Conservation (phyloP, 2,113 vertebrate species). For the Dromiciops gliroides region DNA sequence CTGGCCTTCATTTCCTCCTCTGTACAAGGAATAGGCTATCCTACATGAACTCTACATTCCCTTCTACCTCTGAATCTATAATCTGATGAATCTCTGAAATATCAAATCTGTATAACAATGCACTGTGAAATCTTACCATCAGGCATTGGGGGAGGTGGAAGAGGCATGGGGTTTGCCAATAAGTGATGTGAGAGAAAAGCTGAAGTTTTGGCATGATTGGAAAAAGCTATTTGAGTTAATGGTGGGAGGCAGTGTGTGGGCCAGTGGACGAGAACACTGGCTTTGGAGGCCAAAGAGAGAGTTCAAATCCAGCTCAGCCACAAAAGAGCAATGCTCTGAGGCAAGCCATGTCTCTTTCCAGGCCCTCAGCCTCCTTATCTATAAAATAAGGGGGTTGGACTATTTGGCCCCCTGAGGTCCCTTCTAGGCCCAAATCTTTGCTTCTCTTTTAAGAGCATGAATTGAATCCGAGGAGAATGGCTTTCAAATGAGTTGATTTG, state of each 20-base stretch:
- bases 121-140: slow-evolving; percentile 26
- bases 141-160: neutral
- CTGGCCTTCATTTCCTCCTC: neutral
- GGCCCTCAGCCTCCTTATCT: neutral
- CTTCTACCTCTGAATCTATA: neutral
- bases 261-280: neutral
- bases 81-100: neutral
- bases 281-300: neutral
- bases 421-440: neutral
- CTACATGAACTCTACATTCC: neutral
- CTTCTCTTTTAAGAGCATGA: slow-evolving; percentile 48
- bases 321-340: neutral
- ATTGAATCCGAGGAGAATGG: neutral
- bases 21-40: neutral
- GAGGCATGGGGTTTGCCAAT: slow-evolving; percentile 43
- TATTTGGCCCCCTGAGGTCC: neutral
- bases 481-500: slow-evolving; percentile 50
- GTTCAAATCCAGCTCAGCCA: neutral
- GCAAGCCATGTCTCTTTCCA: neutral
- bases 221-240: neutral
- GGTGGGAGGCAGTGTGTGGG: neutral
- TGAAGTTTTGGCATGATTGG: neutral
- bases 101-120: slow-evolving; percentile 16
- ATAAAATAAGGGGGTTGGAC: neutral
- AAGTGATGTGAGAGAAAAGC: slow-evolving; percentile 35